These are phyloP conservation scores for Pagrus major DNA, from an alignment of 2,113 vertebrate species.

Conservation along the genomic window DNA sequence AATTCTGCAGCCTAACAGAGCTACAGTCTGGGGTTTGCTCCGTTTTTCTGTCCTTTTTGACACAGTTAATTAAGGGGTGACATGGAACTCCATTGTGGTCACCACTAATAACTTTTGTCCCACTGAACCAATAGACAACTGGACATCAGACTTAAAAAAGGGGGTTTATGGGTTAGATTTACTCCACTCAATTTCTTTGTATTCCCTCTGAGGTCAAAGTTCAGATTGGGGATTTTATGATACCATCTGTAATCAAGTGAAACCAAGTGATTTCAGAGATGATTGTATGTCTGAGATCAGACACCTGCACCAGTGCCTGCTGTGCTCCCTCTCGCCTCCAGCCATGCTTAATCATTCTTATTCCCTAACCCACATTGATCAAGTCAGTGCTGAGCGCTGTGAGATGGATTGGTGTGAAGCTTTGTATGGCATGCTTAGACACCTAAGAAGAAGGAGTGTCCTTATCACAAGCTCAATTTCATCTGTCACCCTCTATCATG, in stretches of 20 bases:
- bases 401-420: constrained; percentile 37
- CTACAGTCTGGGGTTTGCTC: too few relatives aligned
- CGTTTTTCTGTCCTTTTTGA: too few relatives aligned
- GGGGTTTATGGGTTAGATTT: constrained; percentile 35
- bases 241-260: constrained; percentile 66
- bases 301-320: constrained; percentile 21
- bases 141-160: constrained; percentile 45
- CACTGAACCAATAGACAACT: constrained; percentile 11
- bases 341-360: constrained; percentile 55
- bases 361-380: constrained; percentile 60
- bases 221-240: constrained; percentile 62
- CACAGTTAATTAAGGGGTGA: constrained; percentile 65
- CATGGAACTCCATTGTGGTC: constrained; percentile 28
- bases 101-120: constrained; percentile 21
- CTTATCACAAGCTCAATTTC: constrained; percentile 37
- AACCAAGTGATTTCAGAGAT: constrained; percentile 49
- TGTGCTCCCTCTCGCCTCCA: constrained; percentile 10
- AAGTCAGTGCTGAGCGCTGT: constrained; percentile 18
- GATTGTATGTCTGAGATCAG: constrained; percentile 34
- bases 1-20: too few relatives aligned
- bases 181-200: constrained; percentile 61
- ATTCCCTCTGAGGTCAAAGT: constrained; percentile 64
- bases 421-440: constrained; percentile 27
- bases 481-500: constrained; percentile 42
- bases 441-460: constrained; percentile 38